Evolutionary conservation across 92 coral and sea anemone species (phyloP), one percentile per base, ranked within the genome.

Genomic region (Porites lobata): DNA sequence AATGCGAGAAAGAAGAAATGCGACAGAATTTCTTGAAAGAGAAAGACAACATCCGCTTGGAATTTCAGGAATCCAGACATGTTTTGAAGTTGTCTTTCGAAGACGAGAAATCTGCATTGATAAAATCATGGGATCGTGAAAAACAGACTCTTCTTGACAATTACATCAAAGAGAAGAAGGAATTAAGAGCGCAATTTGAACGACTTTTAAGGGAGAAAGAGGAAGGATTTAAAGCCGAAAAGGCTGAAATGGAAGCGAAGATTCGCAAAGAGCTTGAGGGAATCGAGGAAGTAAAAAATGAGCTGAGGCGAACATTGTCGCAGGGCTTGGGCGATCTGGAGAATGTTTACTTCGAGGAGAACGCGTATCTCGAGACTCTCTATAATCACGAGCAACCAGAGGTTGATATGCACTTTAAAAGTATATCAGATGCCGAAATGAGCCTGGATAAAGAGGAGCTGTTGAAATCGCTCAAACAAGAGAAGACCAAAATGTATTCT

Each of bases 31-130:
- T 92, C 90, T 95, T 90, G 76, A 95, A 94, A 71, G 99, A 97
- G 73, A 97, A 95, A 53, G 98, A 97, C 56, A 92, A 92, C 74
- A 96, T 97, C 70, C 96, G 99, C 10, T 87, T 95, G 47, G 99
- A 92, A 56, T 97, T 97, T 67, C 99, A 97, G 80, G 94, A 94
- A 64, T 98, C 91, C 86, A 97, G 95, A 76, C 99, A 97, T 79
- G 99, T 97, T 43, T 86, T 97, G 90, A 97, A 95, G 75, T 85
- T 94, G 86, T 88, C 98, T 1, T 97, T 97, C 86, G 99, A 97
- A 15, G 99, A 97, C 86, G 99, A 97, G 81, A 94, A 93, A 52
- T 78, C 86, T 5, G 89, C 90, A 10, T 79, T 97, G 76, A 83
- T 92, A 12, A 88, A 92, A 18, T 78, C 91, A 17, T 90, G 93